Evolutionary conservation across 2,888 invertebrate species (phyloP).

Genomic region (Sminthurinus aureus): DNA sequence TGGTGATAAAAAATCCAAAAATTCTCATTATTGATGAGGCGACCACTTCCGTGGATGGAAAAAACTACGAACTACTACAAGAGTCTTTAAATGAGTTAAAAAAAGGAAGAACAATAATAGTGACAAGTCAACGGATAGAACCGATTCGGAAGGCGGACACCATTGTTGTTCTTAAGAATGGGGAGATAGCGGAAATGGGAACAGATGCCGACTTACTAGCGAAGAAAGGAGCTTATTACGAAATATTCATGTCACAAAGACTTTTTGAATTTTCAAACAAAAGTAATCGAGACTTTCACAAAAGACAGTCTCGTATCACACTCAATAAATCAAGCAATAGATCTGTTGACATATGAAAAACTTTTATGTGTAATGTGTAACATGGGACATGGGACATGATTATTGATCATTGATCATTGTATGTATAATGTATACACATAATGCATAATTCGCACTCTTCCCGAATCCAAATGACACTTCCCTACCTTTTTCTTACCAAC

Average conservation of each 20-base stretch:
- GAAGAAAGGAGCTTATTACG: constrained; percentile 47
- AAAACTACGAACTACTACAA: constrained; percentile 30
- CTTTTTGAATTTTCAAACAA: constrained; percentile 2
- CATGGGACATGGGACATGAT: too few species aligned
- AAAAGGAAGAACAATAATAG: constrained; percentile 44
- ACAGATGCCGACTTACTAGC: constrained; percentile 40
- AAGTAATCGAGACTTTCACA: too few species aligned
- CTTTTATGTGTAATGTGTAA: too few species aligned
- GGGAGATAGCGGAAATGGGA: constrained; percentile 47
- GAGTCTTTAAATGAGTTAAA: constrained; percentile 41
- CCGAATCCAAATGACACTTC: too few species aligned
- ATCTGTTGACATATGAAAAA: too few species aligned
- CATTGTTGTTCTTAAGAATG: constrained; percentile 49
- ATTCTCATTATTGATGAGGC: constrained; percentile 47
- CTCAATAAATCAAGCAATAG: too few species aligned
- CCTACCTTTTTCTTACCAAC: too few species aligned
- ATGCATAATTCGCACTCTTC: too few species aligned
- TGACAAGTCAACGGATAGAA: constrained; percentile 45
- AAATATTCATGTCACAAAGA: constrained; percentile 49
- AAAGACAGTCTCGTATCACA: too few species aligned
- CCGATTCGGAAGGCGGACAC: constrained; percentile 48
- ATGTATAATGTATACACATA: too few species aligned
- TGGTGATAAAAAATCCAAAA: constrained; percentile 46
- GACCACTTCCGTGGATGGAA: constrained; percentile 37
- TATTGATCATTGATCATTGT: too few species aligned